Percentiles rank a stretch among this genome's conserved stretches.
Conservation (phyloP, 2,113 vertebrate species). For the Melanerpes formicivorus region DNA sequence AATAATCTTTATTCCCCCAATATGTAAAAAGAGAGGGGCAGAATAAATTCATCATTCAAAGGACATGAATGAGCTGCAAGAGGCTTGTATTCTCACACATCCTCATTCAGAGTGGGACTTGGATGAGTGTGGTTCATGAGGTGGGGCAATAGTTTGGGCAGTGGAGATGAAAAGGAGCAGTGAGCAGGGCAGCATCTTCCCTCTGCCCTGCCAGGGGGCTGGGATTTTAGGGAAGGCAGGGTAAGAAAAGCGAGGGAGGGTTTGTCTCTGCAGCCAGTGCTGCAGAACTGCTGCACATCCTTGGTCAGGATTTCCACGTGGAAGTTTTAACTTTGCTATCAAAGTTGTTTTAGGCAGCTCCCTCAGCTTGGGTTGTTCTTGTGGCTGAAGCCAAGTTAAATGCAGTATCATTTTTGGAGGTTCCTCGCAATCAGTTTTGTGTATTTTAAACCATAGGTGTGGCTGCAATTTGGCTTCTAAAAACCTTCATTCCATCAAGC, state of each 20-base stretch:
- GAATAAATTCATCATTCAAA: not conserved
- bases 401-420: not conserved
- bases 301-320: not conserved
- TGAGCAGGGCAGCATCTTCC: not conserved
- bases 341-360: not conserved
- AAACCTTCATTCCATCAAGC: not conserved
- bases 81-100: conserved; percentile 9
- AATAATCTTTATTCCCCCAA: not conserved
- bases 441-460: conserved; percentile 19
- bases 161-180: not conserved
- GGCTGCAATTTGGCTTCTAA: conserved; percentile 27
- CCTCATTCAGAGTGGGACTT: not conserved
- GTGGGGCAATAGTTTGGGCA: not conserved
- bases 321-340: not conserved
- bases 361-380: not conserved
- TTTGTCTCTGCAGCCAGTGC: not conserved
- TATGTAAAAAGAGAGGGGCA: not conserved
- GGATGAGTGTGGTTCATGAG: conserved; percentile 9
- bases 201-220: rapidly evolving
- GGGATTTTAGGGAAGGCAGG: not conserved
- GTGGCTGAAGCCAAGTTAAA: not conserved
- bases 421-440: not conserved
- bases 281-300: not conserved
- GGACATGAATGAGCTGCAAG: conserved; percentile 29
- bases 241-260: not conserved